Percentiles rank a stretch among this genome's conserved stretches.
Conservation (phyloP, 2,888 invertebrate genomes). For the Resseliella maxima region DNA sequence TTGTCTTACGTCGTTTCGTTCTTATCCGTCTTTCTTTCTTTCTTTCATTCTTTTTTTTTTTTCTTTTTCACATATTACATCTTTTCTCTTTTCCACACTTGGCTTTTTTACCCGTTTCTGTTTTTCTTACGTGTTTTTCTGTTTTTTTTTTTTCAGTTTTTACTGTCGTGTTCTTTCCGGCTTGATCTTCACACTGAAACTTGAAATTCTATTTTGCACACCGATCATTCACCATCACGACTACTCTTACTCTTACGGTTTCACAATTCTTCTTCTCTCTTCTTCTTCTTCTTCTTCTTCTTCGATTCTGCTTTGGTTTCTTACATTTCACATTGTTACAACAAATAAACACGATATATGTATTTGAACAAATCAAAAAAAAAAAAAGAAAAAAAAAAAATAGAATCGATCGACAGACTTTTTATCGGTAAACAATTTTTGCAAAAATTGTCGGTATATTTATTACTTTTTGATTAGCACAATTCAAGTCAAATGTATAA, state of each 20-base stretch:
- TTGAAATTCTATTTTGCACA: slow-evolving; percentile 54
- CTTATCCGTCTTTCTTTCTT: not conserved
- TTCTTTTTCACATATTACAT: not conserved
- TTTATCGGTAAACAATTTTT: too few relatives aligned
- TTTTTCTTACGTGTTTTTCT: not conserved
- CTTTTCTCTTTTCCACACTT: too few relatives aligned
- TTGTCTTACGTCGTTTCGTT: slow-evolving; percentile 14
- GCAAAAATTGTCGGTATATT: too few relatives aligned
- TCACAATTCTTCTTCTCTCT: not conserved
- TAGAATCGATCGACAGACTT: too few relatives aligned
- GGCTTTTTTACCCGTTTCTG: too few relatives aligned
- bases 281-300: not conserved
- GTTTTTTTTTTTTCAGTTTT: not conserved
- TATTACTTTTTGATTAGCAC: too few relatives aligned
- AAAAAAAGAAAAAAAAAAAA: not conserved
- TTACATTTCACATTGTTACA: too few relatives aligned
- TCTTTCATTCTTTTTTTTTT: not conserved
- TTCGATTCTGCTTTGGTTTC: too few relatives aligned
- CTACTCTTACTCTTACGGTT: not conserved
- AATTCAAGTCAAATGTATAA: too few relatives aligned
- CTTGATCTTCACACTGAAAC: not conserved
- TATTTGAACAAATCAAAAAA: too few relatives aligned
- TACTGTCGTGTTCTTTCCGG: not conserved
- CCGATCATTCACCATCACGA: not conserved
- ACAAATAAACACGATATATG: too few relatives aligned